Percentiles rank a stretch among this genome's conserved stretches.
These are phyloP conservation scores for Schizaphis graminum DNA, from an alignment of 2,888 invertebrate genomes.

Conservation along the genomic window DNA sequence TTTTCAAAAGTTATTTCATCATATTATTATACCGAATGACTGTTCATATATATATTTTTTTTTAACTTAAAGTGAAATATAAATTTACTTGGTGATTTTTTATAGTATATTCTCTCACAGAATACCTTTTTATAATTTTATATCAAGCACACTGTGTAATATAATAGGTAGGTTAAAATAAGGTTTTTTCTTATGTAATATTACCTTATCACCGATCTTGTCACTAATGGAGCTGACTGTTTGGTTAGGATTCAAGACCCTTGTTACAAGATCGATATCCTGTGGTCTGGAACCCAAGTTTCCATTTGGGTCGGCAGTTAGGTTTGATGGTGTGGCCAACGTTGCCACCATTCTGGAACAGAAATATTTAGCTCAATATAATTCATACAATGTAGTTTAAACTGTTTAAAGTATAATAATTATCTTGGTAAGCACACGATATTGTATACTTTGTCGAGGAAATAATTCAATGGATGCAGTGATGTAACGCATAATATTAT, in stretches of 20 bases:
- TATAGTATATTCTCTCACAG: background rate
- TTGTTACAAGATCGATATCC: slow-evolving; percentile 58
- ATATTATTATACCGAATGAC: background rate
- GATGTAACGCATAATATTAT: background rate
- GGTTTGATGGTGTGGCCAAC: slow-evolving; percentile 57
- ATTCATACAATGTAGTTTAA: background rate
- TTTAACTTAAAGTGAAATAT: background rate
- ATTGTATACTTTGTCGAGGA: background rate
- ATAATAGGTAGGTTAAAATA: background rate
- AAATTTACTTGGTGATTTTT: background rate
- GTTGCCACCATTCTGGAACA: slow-evolving; percentile 58
- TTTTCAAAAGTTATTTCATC: background rate
- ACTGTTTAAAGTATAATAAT: background rate
- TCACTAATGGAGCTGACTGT: slow-evolving; percentile 64
- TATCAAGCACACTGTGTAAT: background rate
- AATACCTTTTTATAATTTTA: background rate
- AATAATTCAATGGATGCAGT: background rate
- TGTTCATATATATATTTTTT: background rate
- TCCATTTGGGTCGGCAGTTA: slow-evolving; percentile 57
- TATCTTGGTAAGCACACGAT: background rate
- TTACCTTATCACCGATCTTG: slow-evolving; percentile 61
- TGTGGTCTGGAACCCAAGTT: slow-evolving; percentile 46
- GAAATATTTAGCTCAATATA: background rate
- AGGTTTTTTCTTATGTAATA: background rate
- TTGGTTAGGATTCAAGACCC: slow-evolving; percentile 52